Evolutionary conservation across 1,140 invertebrate genomes (phyloP), one percentile per base, ranked within the genome.

Genomic region (Drosophila tristis): DNA sequence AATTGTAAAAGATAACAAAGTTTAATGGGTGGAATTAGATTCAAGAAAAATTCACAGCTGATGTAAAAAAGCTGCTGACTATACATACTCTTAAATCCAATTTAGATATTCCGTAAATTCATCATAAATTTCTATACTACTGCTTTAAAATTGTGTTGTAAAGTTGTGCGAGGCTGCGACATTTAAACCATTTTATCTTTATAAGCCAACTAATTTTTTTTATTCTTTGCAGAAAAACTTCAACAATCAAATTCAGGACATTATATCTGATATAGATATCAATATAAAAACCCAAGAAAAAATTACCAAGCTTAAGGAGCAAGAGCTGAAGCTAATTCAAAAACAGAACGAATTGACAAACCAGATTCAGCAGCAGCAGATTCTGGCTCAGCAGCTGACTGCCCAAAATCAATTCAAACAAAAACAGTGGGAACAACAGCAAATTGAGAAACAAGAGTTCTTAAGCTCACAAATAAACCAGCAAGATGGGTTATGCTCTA

Each of bases 231-330:
- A 94, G 71, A 93, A 93, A 58, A 93, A 92, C 70, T 93, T 94
- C 49, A 94, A 94, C 70, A 93, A 93, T 63, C 92, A 93, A 13
- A 90, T 95, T 31, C 93, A 94, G 62, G 93, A 94, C 74, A 94
- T 95, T 55, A 94, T 94, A 70, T 94, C 93, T 4, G 94, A 94
- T 82, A 93, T 94, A 77, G 94, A 94, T 80, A 91, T 91, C 31
- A 93, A 93, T 73, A 94, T 94, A 11, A 89, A 70, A 35, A 92
- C 92, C 0, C 84, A 91, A 54, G 87, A 90, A 50, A 82, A 87
- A 61, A 80, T 90, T 23, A 57, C 79, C 1, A 50, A 74, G 7
- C 64, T 91, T 0, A 91, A 89, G 48, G 76, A 81, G 43, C 66
- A 90, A 29, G 79, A 91, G 53, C 54, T 85, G 4, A 63, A 78